These are phyloP conservation scores for Charaxes varanes DNA, from an alignment of 1,140 invertebrate species.

Conservation along the genomic window DNA sequence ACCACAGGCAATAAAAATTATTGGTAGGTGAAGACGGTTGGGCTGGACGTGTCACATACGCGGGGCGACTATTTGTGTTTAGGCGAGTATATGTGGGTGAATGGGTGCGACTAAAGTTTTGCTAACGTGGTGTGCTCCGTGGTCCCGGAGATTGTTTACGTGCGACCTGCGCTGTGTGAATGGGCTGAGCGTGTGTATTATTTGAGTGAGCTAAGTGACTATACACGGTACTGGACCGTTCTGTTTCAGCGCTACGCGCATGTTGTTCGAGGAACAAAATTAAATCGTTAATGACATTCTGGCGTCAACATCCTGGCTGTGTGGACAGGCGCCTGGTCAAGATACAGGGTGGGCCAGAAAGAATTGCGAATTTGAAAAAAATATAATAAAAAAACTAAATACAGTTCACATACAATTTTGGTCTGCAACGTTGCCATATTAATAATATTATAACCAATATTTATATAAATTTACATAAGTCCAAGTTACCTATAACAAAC, in stretches of 20 bases:
- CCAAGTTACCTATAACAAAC: too few species aligned
- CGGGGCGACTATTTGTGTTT: neutral
- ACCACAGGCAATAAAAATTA: neutral
- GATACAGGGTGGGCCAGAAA: too few species aligned
- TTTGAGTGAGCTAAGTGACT: neutral
- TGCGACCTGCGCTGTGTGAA: neutral
- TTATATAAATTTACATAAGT: too few species aligned
- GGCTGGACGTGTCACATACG: neutral
- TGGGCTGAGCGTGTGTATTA: neutral
- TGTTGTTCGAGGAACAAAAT: conserved; percentile 12
- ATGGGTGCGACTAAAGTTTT: too few species aligned
- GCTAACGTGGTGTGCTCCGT: too few species aligned
- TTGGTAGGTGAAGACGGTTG: neutral
- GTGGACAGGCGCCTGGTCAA: too few species aligned
- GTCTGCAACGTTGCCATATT: too few species aligned
- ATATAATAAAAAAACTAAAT: too few species aligned
- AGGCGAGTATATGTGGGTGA: neutral
- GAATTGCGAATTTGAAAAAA: too few species aligned
- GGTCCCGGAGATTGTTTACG: neutral
- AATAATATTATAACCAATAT: too few species aligned
- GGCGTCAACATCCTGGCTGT: too few species aligned
- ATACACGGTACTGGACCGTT: neutral
- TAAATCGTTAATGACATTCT: conserved; percentile 7
- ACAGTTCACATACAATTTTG: too few species aligned
- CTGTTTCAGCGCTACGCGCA: conserved; percentile 7